Evolutionary conservation across 2,113 vertebrate species (phyloP).

Genomic region (Tiliqua scincoides): DNA sequence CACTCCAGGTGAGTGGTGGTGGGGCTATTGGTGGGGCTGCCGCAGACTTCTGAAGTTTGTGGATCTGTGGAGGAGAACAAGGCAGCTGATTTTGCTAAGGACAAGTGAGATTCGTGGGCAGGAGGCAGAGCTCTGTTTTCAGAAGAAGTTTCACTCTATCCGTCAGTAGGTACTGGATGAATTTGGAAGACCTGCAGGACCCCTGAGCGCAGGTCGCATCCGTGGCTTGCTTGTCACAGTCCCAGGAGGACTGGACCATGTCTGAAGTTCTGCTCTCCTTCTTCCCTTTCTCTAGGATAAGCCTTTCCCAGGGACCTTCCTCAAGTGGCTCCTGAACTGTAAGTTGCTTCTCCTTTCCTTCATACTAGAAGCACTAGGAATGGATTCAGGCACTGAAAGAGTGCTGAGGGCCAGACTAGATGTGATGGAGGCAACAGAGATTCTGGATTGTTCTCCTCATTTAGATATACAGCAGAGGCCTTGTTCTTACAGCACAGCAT

Average conservation of each 20-base stretch:
- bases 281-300: constrained; percentile 40
- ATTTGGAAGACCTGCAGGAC: neutral
- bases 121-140: neutral
- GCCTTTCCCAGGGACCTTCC: constrained; percentile 43
- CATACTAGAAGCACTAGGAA: neutral
- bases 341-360: neutral
- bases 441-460: neutral
- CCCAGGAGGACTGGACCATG: accelerated
- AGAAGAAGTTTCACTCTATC: neutral
- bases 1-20: too few relatives aligned
- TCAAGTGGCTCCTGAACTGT: constrained; percentile 59
- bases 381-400: neutral
- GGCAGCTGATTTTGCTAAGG: neutral
- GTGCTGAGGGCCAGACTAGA: neutral
- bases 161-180: neutral
- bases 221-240: too few relatives aligned
- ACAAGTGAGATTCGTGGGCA: neutral
- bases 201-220: too few relatives aligned
- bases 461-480: neutral
- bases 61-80: too few relatives aligned
- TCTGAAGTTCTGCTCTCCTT: accelerated
- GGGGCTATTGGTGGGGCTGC: too few relatives aligned
- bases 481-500: neutral
- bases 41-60: too few relatives aligned
- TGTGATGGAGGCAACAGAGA: neutral